Evolutionary conservation across 2,888 invertebrate genomes (phyloP), one percentile per base, ranked within the genome.

Genomic region (Lordiphosa andalusiaca): DNA sequence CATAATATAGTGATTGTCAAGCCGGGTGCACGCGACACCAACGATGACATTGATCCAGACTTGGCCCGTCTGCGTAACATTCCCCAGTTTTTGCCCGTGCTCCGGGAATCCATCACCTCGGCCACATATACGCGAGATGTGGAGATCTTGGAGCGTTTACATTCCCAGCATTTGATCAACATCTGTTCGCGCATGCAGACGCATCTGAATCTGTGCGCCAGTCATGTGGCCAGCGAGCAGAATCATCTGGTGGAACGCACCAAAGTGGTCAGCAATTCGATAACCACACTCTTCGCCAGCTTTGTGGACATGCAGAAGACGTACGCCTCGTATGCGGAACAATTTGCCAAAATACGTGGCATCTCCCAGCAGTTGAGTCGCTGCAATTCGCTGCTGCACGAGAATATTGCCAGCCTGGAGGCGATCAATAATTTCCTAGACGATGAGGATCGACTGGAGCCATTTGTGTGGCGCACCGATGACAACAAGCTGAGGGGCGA

Each of bases 21-120:
- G 85, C 93, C 94, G 0, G 94, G 94, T 0, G 86, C 91, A 0
- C 91, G 91, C 5, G 91, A 92, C 54, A 91, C 91, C 2, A 91
- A 92, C 12, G 88, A 93, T 0, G 94, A 94, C 69, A 92, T 93
- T 53, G 96, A 97, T 88, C 93, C 95, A 0, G 88, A 88, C 30
- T 53, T 88, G 44, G 73, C 80, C 2, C 84, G 88, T 3, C 53
- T 88, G 21, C 90, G 95, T 91, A 93, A 92, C 73, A 97, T 98
- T 74, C 97, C 98, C 2, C 95, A 96, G 89, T 98, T 98, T 88
- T 90, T 97, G 52, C 98, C 98, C 0, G 96, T 98, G 47, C 96
- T 98, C 93, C 90, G 97, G 37, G 96, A 96, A 0, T 96, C 96
- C 39, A 90, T 96, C 51, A 95, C 97, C 0, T 95, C 95, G 0